Conservation (phyloP, 2,113 vertebrate genomes). For the Bubo blakistoni region DNA sequence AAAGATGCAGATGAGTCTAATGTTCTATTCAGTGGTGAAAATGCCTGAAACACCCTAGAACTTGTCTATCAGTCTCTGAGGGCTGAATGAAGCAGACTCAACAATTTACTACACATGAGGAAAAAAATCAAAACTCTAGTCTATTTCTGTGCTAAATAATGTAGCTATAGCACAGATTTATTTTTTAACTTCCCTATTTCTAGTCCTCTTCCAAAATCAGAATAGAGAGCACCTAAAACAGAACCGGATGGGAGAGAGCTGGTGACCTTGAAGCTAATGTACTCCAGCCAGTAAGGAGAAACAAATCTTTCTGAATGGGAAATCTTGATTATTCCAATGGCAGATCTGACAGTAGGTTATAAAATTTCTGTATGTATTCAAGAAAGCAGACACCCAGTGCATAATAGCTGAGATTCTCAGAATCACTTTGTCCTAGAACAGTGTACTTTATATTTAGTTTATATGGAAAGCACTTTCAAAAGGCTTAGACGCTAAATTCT, state of each 20-base stretch:
- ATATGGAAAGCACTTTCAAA: not conserved
- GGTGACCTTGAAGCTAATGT: not conserved
- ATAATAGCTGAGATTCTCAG: not conserved
- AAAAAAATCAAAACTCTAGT: not conserved
- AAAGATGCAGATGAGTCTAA: not conserved
- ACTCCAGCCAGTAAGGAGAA: not conserved
- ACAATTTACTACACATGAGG: not conserved
- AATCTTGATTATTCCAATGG: not conserved
- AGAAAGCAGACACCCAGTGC: not conserved
- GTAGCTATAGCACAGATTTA: not conserved
- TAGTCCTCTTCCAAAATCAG: not conserved
- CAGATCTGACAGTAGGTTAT: not conserved
- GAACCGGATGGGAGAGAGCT: not conserved
- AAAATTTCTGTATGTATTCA: not conserved
- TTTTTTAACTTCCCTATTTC: not conserved
- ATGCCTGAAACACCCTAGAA: not conserved
- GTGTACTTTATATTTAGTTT: not conserved
- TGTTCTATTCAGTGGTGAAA: not conserved
- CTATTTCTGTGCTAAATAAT: not conserved
- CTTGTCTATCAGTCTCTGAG: not conserved
- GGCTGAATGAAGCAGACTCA: not conserved
- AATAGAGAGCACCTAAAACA: not conserved
- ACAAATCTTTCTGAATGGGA: not conserved
- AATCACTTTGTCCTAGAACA: not conserved
- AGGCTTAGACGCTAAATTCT: not conserved